Evolutionary conservation across 2,888 invertebrate genomes (phyloP).

Genomic region (Agrilus biguttatus): DNA sequence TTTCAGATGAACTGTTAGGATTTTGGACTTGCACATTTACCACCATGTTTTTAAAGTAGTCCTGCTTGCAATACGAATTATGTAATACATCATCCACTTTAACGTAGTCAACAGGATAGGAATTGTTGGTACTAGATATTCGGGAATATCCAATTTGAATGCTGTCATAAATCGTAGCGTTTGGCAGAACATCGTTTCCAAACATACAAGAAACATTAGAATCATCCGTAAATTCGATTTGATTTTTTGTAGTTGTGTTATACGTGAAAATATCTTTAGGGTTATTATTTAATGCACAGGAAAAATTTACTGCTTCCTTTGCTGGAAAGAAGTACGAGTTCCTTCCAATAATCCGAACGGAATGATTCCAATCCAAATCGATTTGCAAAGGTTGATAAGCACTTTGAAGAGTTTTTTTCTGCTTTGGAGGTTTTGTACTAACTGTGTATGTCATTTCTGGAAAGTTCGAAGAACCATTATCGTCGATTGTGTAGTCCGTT

Average conservation of each 20-base stretch:
- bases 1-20: too few species aligned
- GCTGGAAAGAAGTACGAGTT: slow-evolving; percentile 47
- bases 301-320: slow-evolving; percentile 33
- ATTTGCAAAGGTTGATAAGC: too few species aligned
- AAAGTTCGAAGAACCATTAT: slow-evolving; percentile 23
- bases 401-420: slow-evolving; percentile 39
- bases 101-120: slow-evolving; percentile 13
- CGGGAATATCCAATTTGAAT: slow-evolving; percentile 8
- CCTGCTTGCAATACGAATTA: slow-evolving; percentile 13
- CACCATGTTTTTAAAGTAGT: slow-evolving; percentile 28
- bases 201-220: slow-evolving; percentile 4
- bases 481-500: slow-evolving; percentile 40
- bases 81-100: slow-evolving; percentile 9
- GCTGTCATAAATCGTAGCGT: neutral
- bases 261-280: neutral
- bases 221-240: neutral
- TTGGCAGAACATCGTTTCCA: slow-evolving; percentile 1
- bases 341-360: slow-evolving; percentile 40
- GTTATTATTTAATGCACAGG: slow-evolving; percentile 14
- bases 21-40: too few species aligned
- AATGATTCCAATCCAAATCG: slow-evolving; percentile 40
- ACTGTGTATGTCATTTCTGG: slow-evolving; percentile 22
- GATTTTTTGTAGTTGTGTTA: neutral
- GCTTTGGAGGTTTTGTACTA: slow-evolving; percentile 24
- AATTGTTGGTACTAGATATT: slow-evolving; percentile 12